Base-by-base conservation (phyloP, 2,888 invertebrate species). In the Xanthia icteritia region DNA sequence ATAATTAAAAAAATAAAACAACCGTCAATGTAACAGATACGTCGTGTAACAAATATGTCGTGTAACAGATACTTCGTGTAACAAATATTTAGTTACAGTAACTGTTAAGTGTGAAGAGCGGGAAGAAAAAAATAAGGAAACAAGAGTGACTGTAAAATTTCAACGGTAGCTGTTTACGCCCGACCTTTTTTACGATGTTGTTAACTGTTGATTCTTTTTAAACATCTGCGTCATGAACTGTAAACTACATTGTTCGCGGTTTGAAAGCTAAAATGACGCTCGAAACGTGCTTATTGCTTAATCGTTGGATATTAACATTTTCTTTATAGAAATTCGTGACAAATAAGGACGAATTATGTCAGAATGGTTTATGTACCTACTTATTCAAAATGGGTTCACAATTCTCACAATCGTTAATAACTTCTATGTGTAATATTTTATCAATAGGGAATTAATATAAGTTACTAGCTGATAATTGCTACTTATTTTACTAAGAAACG, bases 201-300 rank as follows among this genome's bases (percentile, higher is more conserved):
- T 96, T 95, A 95, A 95, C 95, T 94, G 96, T 95, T 95, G 95
- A 95, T 95, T 96, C 95, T 95, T 96, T 96, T 94, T 95, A 95
- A 96, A 96, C 96, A 96, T 95, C 95, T 95, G 94, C 92, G 93
- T 91, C 91, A 91, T 93, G 92, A 93, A 94, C 92, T 94, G 95
- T 95, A 94, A 95, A 95, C 95, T 94, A 95, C 95, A 95, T 96
- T 95, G 95, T 95, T 94, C 92, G 93, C 86, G 93, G 93, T 91
- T 89, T 87, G 85, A 89, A 89, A 88, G 89, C 90, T 93, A 92
- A 93, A 93, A 94, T 93, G 92, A 87, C 91, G 92, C 91, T 91
- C 81, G 77, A 88, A 86, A 86, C 83, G 82, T 89, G 82, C 86
- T 86, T 83, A 87, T 88, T 86, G 77, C 85, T 89, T 86, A 84